A percentile compares a stretch with the other conserved stretches of the same genome.
Evolutionary conservation across 2,888 invertebrate genomes (phyloP).

Genomic region (Hemicrepidius hirtus): DNA sequence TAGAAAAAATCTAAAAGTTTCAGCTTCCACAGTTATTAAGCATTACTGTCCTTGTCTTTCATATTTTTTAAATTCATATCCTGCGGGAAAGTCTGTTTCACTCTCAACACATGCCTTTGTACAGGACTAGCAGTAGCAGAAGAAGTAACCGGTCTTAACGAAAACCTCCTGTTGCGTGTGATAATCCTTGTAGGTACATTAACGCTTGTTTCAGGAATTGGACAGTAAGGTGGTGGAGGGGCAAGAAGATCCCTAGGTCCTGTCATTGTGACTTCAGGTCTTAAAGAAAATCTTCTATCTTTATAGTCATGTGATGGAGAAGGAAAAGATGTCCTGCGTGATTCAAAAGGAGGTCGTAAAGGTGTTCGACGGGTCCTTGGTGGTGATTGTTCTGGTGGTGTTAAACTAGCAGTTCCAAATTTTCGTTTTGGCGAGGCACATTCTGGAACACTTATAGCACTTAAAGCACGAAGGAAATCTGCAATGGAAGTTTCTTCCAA

Average conservation of each 20-base stretch:
- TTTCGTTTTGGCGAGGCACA: constrained; percentile 70
- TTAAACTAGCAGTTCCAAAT: constrained; percentile 74
- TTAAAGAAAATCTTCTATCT: constrained; percentile 66
- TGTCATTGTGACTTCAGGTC: constrained; percentile 36
- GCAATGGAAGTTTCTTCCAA: constrained; percentile 89
- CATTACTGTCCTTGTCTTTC: constrained; percentile 14
- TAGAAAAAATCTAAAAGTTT: background rate
- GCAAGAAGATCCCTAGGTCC: constrained; percentile 41
- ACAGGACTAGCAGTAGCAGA: constrained; percentile 58
- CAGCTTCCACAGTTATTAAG: background rate
- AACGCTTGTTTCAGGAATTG: constrained; percentile 45
- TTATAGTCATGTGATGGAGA: constrained; percentile 7
- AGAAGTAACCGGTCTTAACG: constrained; percentile 70
- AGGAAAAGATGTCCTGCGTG: constrained; percentile 55
- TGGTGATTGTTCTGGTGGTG: constrained; percentile 72
- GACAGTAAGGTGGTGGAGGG: constrained; percentile 71
- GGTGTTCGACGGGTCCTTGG: constrained; percentile 31
- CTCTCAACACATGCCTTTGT: constrained; percentile 56
- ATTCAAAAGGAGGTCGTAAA: background rate
- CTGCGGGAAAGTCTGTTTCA: constrained; percentile 44
- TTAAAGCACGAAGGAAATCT: constrained; percentile 85
- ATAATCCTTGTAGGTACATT: constrained; percentile 66
- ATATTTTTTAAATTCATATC: constrained; percentile 13
- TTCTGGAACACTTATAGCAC: constrained; percentile 75
- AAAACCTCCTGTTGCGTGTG: constrained; percentile 65